These are phyloP conservation scores for Heteromyza rotundicornis DNA, from an alignment of 2,888 invertebrate genomes.

Conservation along the genomic window DNA sequence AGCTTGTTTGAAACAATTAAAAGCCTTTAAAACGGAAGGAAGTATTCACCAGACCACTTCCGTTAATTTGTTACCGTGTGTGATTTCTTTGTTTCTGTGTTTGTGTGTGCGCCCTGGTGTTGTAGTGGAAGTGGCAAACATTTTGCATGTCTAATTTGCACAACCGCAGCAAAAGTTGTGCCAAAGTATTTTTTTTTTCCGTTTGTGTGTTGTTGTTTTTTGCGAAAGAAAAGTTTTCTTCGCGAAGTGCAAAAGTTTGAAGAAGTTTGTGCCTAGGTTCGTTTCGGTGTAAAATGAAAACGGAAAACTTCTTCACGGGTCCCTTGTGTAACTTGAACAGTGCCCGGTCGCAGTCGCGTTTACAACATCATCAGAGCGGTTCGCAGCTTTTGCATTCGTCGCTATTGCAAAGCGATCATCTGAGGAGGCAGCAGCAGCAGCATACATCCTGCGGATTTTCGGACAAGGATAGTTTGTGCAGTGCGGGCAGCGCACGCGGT, in stretches of 20 bases:
- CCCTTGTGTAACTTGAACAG: slow-evolving; percentile 53
- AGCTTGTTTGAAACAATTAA: slow-evolving; percentile 40
- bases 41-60: slow-evolving; percentile 38
- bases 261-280: slow-evolving; percentile 26
- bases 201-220: too few relatives aligned
- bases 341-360: slow-evolving; percentile 47
- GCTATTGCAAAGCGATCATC: slow-evolving; percentile 42
- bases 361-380: slow-evolving; percentile 34
- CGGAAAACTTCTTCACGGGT: slow-evolving; percentile 52
- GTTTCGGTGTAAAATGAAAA: slow-evolving; percentile 55
- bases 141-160: slow-evolving; percentile 38
- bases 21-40: slow-evolving; percentile 41
- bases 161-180: too few relatives aligned
- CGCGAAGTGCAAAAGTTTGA: slow-evolving; percentile 19
- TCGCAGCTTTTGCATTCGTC: slow-evolving; percentile 16
- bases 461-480: slow-evolving; percentile 56
- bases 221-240: too few relatives aligned
- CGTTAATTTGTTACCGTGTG: slow-evolving; percentile 5
- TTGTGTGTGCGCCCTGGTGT: slow-evolving; percentile 22
- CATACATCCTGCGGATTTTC: slow-evolving; percentile 42
- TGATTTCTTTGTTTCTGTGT: slow-evolving; percentile 10
- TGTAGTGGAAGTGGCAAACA: background rate
- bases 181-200: too few relatives aligned
- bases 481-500: slow-evolving; percentile 47
- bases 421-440: slow-evolving; percentile 29